Evolutionary conservation across 30 jellyfish, hydroid and myxozoan species (phyloP), one percentile per base, ranked within the genome.

Genomic region (Clytia hemisphaerica): DNA sequence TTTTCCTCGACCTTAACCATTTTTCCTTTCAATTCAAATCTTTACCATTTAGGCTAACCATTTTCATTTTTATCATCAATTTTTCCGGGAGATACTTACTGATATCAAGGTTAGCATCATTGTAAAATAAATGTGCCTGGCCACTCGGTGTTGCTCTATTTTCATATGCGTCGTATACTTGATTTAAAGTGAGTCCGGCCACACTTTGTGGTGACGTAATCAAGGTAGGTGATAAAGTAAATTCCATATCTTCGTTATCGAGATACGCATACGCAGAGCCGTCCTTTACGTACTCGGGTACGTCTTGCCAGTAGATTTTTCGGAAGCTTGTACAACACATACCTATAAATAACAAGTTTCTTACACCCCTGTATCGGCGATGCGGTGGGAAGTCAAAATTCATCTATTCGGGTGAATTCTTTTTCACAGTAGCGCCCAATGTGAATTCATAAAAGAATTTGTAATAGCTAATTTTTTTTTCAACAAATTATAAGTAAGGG

Each of bases 231-330:
- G 96, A 86, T 9, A 80, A 66, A 16, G 16, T 42, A 61, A 86
- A 86, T 10, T 83, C 75, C 32, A 36, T 69, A 1, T 83, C 36
- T 55, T 65, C 45, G 4, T 91, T 68, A 63, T 86, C 96, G 85
- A 78, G 45, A 75, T 86, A 86, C 4, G 67, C 58, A 61, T 77
- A 86, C 2, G 93, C 96, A 35, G 46, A 67, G 10, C 96, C 96
- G 28, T 86, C 93, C 51, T 67, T 76, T 15, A 86, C 82, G 0
- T 75, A 82, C 16, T 26, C 3, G 25, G 70, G 70, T 22, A 57
- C 70, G 0, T 12, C 49, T 7, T 57, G 38, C 12, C 35, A 33
- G 68, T 63, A 79, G 5, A 57, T n/a, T 31, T n/a, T 57, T 45
- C 0, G 96, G 96, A 21, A 86, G 83, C 67, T 86, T 86, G 75